Evolutionary conservation across 2,888 invertebrate species (phyloP).

Genomic region (Temnothorax rugatulus): DNA sequence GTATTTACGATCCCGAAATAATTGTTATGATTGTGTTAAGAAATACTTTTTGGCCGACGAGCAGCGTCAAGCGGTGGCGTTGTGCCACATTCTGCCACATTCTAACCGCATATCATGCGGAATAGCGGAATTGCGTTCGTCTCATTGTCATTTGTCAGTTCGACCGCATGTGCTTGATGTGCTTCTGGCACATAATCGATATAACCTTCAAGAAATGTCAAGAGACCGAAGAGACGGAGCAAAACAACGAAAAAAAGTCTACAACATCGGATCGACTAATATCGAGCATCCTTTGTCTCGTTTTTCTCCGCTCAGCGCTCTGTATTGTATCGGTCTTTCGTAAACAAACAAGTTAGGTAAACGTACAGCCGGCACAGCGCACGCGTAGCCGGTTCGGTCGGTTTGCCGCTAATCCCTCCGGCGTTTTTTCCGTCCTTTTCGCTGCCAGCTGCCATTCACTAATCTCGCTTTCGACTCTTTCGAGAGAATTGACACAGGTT

Average conservation of each 20-base stretch:
- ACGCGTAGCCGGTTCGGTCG: not conserved
- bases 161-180: too few species aligned
- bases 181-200: not conserved
- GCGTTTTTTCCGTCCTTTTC: not conserved
- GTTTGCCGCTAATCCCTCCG: not conserved
- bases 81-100: too few species aligned
- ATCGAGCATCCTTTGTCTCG: not conserved
- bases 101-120: too few species aligned
- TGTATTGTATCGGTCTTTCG: not conserved
- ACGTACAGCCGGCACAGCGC: not conserved
- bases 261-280: not conserved
- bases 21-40: not conserved
- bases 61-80: too few species aligned
- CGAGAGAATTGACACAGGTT: not conserved
- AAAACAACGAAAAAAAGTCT: not conserved
- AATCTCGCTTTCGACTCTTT: too few species aligned
- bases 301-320: not conserved
- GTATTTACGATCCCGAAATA: constrained; percentile 32
- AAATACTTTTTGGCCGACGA: not conserved
- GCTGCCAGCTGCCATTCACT: too few species aligned
- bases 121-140: too few species aligned
- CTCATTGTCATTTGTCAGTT: too few species aligned
- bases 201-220: not conserved
- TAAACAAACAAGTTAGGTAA: constrained; percentile 1
- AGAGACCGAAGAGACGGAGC: too few species aligned